These are phyloP conservation scores for Neoarius graeffei DNA, from an alignment of 2,113 vertebrate genomes.

Conservation along the genomic window DNA sequence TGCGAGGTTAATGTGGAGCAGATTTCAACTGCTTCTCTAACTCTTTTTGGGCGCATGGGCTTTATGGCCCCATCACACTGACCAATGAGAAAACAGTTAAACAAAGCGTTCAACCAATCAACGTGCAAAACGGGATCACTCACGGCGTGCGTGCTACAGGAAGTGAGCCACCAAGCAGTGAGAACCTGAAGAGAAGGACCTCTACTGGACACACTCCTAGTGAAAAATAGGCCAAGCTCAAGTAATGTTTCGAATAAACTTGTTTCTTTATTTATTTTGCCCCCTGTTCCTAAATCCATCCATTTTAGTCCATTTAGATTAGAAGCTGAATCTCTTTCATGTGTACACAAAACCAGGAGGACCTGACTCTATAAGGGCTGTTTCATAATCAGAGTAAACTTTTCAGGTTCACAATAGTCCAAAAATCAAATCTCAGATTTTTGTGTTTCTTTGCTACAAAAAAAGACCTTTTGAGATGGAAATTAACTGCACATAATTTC, in stretches of 20 bases:
- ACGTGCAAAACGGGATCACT: constrained; percentile 22
- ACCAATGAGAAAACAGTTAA: constrained; percentile 36
- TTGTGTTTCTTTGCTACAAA: too few species aligned
- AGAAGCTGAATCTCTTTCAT: not conserved
- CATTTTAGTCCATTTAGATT: not conserved
- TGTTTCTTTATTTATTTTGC: not conserved
- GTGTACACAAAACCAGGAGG: not conserved
- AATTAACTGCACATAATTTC: too few species aligned
- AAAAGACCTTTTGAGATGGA: too few species aligned
- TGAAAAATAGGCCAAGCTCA: not conserved
- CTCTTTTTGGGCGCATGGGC: constrained; percentile 20
- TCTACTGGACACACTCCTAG: not conserved
- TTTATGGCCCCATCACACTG: not conserved
- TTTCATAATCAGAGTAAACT: too few species aligned
- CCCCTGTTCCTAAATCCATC: not conserved
- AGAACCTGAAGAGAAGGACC: not conserved
- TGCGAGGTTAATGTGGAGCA: constrained; percentile 17
- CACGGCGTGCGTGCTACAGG: constrained; percentile 14
- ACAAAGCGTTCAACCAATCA: constrained; percentile 36
- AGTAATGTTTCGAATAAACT: not conserved
- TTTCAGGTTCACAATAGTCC: too few species aligned
- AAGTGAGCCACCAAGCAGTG: not conserved
- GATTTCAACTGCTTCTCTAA: constrained; percentile 24
- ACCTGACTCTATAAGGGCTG: not conserved
- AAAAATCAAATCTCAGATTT: too few species aligned